These are phyloP conservation scores for Carabus problematicus DNA, from an alignment of 2,888 invertebrate species.

Conservation along the genomic window DNA sequence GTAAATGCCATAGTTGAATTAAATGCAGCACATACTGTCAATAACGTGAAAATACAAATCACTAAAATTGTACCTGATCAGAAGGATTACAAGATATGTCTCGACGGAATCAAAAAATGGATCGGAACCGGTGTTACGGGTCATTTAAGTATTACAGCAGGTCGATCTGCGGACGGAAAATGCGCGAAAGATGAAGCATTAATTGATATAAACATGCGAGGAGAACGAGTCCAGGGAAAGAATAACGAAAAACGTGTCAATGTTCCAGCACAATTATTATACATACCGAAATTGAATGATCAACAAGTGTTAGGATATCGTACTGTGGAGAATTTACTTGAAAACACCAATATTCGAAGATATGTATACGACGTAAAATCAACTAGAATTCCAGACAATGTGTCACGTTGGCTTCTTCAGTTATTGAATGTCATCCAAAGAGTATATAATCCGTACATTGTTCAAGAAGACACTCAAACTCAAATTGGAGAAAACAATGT, in stretches of 20 bases:
- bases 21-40: slow-evolving; percentile 51
- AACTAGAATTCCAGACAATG: slow-evolving; percentile 50
- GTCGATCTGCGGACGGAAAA: slow-evolving; percentile 51
- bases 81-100: slow-evolving; percentile 55
- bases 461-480: slow-evolving; percentile 44
- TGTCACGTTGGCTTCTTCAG: no score
- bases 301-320: not conserved
- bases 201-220: slow-evolving; percentile 52
- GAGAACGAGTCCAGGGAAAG: slow-evolving; percentile 55
- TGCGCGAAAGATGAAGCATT: slow-evolving; percentile 53
- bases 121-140: slow-evolving; percentile 51
- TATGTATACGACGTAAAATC: slow-evolving; percentile 52
- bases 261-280: not conserved
- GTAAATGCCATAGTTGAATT: slow-evolving; percentile 51
- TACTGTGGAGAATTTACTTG: slow-evolving; percentile 48
- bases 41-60: slow-evolving; percentile 51
- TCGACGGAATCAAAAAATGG: slow-evolving; percentile 54
- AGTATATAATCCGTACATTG: slow-evolving; percentile 39
- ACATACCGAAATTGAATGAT: slow-evolving; percentile 47
- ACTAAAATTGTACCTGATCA: slow-evolving; percentile 53
- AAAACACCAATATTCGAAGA: slow-evolving; percentile 54
- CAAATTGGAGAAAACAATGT: slow-evolving; percentile 48
- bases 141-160: slow-evolving; percentile 52
- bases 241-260: slow-evolving; percentile 42
- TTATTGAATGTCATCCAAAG: no score